Evolutionary conservation across 2,113 vertebrate genomes (phyloP).

Genomic region (Crypturellus undulatus): DNA sequence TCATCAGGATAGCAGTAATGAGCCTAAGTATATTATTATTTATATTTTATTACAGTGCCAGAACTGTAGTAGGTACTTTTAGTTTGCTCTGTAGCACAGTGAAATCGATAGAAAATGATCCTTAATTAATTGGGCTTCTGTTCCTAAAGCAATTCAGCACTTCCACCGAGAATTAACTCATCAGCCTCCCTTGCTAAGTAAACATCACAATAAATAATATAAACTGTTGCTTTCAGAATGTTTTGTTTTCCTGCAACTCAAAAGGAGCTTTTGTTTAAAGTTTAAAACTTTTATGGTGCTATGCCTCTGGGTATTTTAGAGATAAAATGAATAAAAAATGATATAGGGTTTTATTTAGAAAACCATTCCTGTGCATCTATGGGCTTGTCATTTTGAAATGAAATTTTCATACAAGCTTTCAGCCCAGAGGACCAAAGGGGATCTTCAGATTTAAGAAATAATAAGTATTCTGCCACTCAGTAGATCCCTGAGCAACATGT

Average conservation of each 20-base stretch:
- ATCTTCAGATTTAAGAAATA: slow-evolving; percentile 52
- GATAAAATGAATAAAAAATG: slow-evolving; percentile 55
- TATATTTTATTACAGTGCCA: background rate
- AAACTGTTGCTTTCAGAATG: slow-evolving; percentile 44
- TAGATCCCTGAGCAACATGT: background rate
- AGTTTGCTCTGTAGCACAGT: slow-evolving; percentile 15
- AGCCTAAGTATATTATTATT: background rate
- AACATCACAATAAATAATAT: slow-evolving; percentile 52
- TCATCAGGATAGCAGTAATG: background rate
- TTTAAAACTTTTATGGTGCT: slow-evolving; percentile 53
- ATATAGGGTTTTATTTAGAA: slow-evolving; percentile 49
- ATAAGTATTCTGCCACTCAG: slow-evolving; percentile 19
- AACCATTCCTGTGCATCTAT: slow-evolving; percentile 11
- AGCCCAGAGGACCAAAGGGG: background rate
- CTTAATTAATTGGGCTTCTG: slow-evolving; percentile 53
- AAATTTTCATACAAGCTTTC: slow-evolving; percentile 40
- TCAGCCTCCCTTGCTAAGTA: slow-evolving; percentile 25
- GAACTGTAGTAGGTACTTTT: background rate
- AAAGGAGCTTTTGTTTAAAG: slow-evolving; percentile 54
- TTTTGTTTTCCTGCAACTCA: slow-evolving; percentile 38
- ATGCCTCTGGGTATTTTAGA: slow-evolving; percentile 51
- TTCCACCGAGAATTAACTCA: slow-evolving; percentile 54
- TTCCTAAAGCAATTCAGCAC: slow-evolving; percentile 45
- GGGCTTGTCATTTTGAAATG: slow-evolving; percentile 42
- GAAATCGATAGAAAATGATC: slow-evolving; percentile 49